Percentiles rank a stretch among this genome's conserved stretches.
phyloP scores from a whole-genome alignment of 2,888 invertebrate genomes.

The Latrodectus hesperus region DNA sequence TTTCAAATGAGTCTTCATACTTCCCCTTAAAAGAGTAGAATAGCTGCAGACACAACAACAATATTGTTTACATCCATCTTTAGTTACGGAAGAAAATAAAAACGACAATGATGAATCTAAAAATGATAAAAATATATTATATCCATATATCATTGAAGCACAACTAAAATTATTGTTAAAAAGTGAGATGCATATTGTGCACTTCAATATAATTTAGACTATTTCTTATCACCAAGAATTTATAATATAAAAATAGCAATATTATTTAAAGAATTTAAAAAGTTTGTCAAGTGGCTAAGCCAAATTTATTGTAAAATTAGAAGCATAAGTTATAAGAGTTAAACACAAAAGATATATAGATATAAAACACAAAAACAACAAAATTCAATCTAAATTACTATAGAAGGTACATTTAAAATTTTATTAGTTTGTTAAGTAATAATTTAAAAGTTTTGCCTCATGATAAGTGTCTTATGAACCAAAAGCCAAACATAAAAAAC shows the following conservation, averaged over 20 bases:
- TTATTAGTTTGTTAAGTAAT: no score
- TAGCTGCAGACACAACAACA: neutral
- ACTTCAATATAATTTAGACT: neutral
- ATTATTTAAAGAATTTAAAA: neutral
- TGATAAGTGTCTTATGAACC: no score
- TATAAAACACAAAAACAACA: no score
- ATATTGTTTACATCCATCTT: no score
- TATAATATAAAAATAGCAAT: neutral
- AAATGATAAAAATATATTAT: no score
- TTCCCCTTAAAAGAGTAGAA: neutral
- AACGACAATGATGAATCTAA: no score
- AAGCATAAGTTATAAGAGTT: neutral
- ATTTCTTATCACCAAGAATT: neutral
- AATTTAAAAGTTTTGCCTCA: no score
- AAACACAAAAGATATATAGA: neutral
- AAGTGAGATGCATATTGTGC: neutral
- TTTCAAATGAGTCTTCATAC: neutral
- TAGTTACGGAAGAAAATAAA: no score
- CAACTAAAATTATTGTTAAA: neutral
- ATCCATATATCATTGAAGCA: no score
- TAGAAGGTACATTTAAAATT: no score
- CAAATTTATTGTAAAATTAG: neutral
- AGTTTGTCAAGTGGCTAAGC: neutral
- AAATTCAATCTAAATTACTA: no score
- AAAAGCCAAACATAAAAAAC: no score